Evolutionary conservation across 2,797 vertebrate species (phyloP), one percentile per base, ranked within the genome.

Genomic region (Sebastes vulpes): DNA sequence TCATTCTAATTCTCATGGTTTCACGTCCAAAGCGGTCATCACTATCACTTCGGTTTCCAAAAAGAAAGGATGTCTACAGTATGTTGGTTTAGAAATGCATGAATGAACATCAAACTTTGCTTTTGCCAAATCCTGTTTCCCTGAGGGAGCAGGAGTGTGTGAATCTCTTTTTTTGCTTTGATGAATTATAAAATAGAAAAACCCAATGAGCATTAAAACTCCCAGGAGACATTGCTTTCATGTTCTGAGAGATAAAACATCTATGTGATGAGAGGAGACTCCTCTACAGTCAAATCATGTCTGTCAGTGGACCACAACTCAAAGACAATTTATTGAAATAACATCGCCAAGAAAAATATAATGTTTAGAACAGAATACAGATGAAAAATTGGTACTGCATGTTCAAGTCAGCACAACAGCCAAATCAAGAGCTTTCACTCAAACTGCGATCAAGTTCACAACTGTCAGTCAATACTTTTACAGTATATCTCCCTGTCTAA

Each of bases 1-100:
- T 84, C 65, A 77, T 81, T 90, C 82, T 81, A 9, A 18, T 46
- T 46, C 42, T 18, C 79, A 86, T 59, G 79, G 75, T 82, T 75
- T 76, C 53, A 25, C 21, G 54, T 87, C 82, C 72, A 76, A 80
- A 80, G 75, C 59, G 32, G 65, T 57, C 72, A 71, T 86, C 73
- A 79, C 78, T 78, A 65, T 78, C 31, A 77, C 86, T 92, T 82
- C 87, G 65, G 83, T 68, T 53, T 82, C 53, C 73, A 65, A 26
- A 72, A 53, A 73, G 32, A 84, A 60, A 65, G 58, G 48, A 88
- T 68, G 25, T 50, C 25, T 77, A 42, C 31, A 20, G 31, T 26
- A 48, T 16, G 59, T 64, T 53, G 18, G 23, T 83, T 79, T 73
- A 81, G 3, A 79, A 81, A 81, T 53, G 28, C 76, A 91, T 81